Base-by-base conservation (phyloP, 2,113 vertebrate genomes). In the Rana temporaria region DNA sequence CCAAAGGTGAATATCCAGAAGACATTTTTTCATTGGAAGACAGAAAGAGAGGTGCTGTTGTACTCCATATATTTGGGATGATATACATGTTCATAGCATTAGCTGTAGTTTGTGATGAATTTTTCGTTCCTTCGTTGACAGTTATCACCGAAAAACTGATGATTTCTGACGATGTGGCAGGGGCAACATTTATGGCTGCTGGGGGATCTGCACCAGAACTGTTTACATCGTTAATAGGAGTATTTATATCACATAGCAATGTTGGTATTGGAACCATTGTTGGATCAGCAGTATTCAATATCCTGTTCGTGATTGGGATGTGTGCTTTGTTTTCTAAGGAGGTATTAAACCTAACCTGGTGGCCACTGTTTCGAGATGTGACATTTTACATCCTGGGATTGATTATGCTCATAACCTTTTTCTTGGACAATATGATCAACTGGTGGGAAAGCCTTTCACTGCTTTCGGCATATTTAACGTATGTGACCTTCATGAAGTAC, bases 71-170 rank as follows among this genome's bases (percentile, higher is more conserved):
- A 88, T 91, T 96, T 30, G 98, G 98, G 84, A 99, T 99, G 98
- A 92, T 99, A 88, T 99, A 99, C 89, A 99, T 99, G 98, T 99
- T 99, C 92, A 96, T 99, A 72, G 96, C 97, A 84, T 94, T 99
- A 90, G 98, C 97, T 86, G 97, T 99, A 56, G 97, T 99, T 84
- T 99, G 97, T 0, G 98, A 99, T 74, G 98, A 99, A 86, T 99
- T 99, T 91, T 99, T 99, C 78, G 98, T 99, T 85, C 98, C 98
- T 7, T 98, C 98, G 0, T 90, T 99, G 86, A 98, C 97, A 0
- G 97, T 98, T 89, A 99, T 99, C 92, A 99, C 95, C 0, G 97
- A 99, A 91, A 99, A 98, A 87, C 82, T 99, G 82, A 64, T 84
- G 72, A 99, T 99, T 87, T 99, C 97, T 0, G 98, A 99, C 56